Percentiles rank a stretch among this genome's conserved stretches.
phyloP scores from a whole-genome alignment of 2,797 vertebrate species.

The Remorina albescens region DNA sequence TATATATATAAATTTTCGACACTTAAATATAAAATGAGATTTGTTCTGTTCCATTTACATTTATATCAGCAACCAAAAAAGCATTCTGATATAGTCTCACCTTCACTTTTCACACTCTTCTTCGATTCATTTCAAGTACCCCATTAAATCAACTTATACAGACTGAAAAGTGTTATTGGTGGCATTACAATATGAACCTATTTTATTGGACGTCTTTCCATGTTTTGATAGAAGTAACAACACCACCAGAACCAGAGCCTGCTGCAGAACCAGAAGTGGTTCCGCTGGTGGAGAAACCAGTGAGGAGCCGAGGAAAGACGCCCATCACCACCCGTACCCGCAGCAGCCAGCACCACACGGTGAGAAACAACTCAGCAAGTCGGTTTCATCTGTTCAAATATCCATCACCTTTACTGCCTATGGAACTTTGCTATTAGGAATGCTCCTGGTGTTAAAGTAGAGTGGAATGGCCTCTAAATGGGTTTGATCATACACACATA shows the following conservation, averaged over 20 bases:
- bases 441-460: too few species aligned
- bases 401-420: not conserved
- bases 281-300: slow-evolving; percentile 88
- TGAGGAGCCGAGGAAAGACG: slow-evolving; percentile 89
- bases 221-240: slow-evolving; percentile 55
- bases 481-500: too few species aligned
- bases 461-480: too few species aligned
- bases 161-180: not conserved
- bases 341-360: slow-evolving; percentile 88
- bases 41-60: too few species aligned
- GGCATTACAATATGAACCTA: not conserved
- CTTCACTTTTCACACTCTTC: too few species aligned
- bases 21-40: too few species aligned
- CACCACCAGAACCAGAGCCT: slow-evolving; percentile 47
- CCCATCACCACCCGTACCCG: slow-evolving; percentile 85
- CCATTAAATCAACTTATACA: not conserved
- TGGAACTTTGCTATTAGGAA: too few species aligned
- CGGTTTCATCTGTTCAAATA: too few species aligned
- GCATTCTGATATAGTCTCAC: too few species aligned
- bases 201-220: not conserved
- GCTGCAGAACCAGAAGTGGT: slow-evolving; percentile 84
- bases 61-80: too few species aligned
- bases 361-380: slow-evolving; percentile 62
- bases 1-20: too few species aligned
- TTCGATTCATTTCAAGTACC: too few species aligned